Base-by-base conservation (phyloP, 2,888 invertebrate species). In the Gastrophysa polygoni region DNA sequence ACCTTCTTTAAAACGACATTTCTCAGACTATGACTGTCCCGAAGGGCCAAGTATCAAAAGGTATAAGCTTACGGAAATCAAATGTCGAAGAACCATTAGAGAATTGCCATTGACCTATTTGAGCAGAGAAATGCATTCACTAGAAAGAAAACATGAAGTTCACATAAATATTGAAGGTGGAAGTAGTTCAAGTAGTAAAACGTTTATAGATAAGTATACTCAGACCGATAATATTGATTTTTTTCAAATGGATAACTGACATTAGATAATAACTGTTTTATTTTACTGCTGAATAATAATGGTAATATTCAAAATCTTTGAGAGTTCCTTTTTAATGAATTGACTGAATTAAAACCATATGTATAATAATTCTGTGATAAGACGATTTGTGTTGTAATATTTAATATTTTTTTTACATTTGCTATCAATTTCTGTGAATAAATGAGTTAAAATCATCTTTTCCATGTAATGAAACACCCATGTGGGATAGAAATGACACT, bases 1-100 rank as follows among this genome's bases (percentile, higher is more conserved):
- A 38, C 32, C 52, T n/a, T 43, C 29, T 16, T 44, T 62, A 28
- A 68, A 68, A 55, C 57, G 69, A 44, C 47, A 57, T 28, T 59
- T n/a, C 49, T 55, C 58, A n/a, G 58, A 70, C 28, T 48, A 60
- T 46, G 68, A 67, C 57, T 34, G 38, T 18, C 16, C 51, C 8
- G 69, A 71, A 28, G 64, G 47, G 1, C 71, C 68, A n/a, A 62
- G 56, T 17, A 70, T 71, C 59, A 76, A 73, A 61, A 69, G 76
- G 48, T 71, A 67, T 54, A 79, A 79, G 71, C 67, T 77, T 20
- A 72, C 73, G 4, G 74, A 78, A 20, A 72, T 78, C 10, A 75
- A 75, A 68, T 76, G 78, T 62, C 71, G 78, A n/a, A 71, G 69
- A 62, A 71, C 77, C 5, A 78, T 79, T 54, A 70, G 77, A 61